These are phyloP conservation scores for Characodon lateralis DNA, from an alignment of 2,797 vertebrate species.

Conservation along the genomic window DNA sequence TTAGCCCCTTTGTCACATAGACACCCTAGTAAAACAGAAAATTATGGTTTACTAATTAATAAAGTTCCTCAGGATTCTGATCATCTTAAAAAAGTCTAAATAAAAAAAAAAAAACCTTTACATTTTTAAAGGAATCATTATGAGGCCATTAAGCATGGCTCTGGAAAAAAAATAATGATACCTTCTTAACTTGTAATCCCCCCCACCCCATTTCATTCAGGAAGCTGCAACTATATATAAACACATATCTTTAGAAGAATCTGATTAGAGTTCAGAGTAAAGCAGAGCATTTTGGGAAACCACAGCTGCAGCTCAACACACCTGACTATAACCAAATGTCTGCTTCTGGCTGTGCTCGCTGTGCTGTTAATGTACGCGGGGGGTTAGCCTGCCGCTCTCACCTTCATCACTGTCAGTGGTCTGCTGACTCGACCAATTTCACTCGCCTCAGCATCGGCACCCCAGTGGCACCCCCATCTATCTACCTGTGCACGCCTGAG, in stretches of 20 bases:
- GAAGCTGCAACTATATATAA: neutral
- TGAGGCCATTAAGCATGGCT: neutral
- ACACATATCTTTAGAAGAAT: neutral
- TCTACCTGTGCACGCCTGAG: constrained; percentile 65
- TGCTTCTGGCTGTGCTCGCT: constrained; percentile 65
- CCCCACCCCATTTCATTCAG: neutral
- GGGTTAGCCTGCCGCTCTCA: constrained; percentile 52
- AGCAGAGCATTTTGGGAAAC: constrained; percentile 64
- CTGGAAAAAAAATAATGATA: neutral
- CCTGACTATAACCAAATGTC: constrained; percentile 46
- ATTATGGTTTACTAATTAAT: neutral
- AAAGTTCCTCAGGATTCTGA: neutral
- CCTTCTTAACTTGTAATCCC: neutral
- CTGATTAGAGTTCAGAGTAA: constrained; percentile 5
- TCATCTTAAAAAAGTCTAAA: neutral
- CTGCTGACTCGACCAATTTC: constrained; percentile 68
- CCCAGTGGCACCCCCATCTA: constrained; percentile 69
- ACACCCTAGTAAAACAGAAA: neutral
- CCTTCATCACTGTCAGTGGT: constrained; percentile 80
- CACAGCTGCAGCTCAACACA: constrained; percentile 30
- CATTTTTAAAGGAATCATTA: neutral
- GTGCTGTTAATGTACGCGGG: constrained; percentile 52
- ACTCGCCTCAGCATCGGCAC: constrained; percentile 55
- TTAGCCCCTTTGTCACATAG: neutral
- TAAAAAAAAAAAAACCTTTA: too few relatives aligned